Conservation (phyloP, 2,113 vertebrate species). For the Cheilinus undulatus region DNA sequence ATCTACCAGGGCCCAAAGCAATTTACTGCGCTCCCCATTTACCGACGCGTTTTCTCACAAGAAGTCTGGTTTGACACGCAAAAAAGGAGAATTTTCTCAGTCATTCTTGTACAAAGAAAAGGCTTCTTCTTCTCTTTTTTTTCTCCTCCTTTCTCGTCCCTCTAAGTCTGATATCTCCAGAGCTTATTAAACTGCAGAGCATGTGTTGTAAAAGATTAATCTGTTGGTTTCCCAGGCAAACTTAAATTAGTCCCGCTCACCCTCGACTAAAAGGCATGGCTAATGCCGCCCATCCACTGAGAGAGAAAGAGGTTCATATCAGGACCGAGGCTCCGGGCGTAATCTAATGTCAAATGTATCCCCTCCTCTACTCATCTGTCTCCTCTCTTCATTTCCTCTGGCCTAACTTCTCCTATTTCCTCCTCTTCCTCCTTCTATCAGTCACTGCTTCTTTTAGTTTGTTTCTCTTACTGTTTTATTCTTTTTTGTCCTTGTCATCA, state of each 20-base stretch:
- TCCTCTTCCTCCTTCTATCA: slow-evolving; percentile 13
- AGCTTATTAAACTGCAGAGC: slow-evolving; percentile 79
- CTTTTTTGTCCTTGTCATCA: slow-evolving; percentile 1
- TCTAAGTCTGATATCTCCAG: slow-evolving; percentile 75
- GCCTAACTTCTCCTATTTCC: slow-evolving; percentile 5
- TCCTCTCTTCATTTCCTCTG: slow-evolving; percentile 32
- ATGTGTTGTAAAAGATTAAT: slow-evolving; percentile 82
- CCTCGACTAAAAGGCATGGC: slow-evolving; percentile 70
- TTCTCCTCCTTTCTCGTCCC: slow-evolving; percentile 32
- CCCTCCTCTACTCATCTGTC: slow-evolving; percentile 34
- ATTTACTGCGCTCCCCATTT: slow-evolving; percentile 64
- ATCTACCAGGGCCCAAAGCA: slow-evolving; percentile 73
- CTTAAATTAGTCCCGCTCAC: slow-evolving; percentile 73
- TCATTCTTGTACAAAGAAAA: slow-evolving; percentile 57
- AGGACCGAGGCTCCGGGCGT: slow-evolving; percentile 49
- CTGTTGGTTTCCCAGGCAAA: slow-evolving; percentile 79
- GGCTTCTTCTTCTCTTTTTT: slow-evolving; percentile 17
- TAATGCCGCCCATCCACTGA: slow-evolving; percentile 65
- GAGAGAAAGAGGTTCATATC: slow-evolving; percentile 62
- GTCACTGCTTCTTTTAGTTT: slow-evolving; percentile 4
- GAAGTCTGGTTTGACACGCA: slow-evolving; percentile 60
- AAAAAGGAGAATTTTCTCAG: slow-evolving; percentile 51
- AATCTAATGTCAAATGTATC: slow-evolving; percentile 64
- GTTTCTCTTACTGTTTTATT: background rate
- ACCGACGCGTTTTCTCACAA: slow-evolving; percentile 69